Percentiles rank a stretch among this genome's conserved stretches.
Conservation (phyloP, 2,888 invertebrate species). For the Latrodectus elegans region DNA sequence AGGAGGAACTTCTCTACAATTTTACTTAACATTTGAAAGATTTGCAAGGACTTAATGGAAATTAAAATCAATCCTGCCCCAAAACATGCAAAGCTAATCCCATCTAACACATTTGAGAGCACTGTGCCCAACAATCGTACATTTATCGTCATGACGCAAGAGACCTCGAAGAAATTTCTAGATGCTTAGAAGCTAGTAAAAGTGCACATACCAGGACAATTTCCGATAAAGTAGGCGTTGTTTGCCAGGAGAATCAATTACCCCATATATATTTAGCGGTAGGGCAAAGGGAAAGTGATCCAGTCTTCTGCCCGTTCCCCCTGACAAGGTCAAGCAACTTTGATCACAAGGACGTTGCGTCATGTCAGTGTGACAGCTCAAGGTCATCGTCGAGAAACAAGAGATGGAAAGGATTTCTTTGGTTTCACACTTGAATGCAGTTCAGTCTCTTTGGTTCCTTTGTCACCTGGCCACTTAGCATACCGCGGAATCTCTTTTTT, state of each 20-base stretch:
- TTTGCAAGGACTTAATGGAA: too few species aligned
- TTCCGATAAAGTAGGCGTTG: not conserved
- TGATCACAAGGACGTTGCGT: slow-evolving; percentile 18
- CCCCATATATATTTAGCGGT: not conserved
- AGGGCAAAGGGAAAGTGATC: not conserved
- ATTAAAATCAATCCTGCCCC: too few species aligned
- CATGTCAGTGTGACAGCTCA: not conserved
- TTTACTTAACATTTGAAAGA: too few species aligned
- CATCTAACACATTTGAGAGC: too few species aligned
- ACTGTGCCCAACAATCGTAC: too few species aligned
- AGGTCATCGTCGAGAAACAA: not conserved
- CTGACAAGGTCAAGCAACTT: slow-evolving; percentile 34
- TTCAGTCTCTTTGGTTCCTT: not conserved
- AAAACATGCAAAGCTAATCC: too few species aligned
- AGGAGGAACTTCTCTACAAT: too few species aligned
- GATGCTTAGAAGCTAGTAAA: too few species aligned
- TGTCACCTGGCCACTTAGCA: not conserved
- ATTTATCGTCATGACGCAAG: too few species aligned
- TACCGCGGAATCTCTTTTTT: not conserved
- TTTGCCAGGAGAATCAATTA: not conserved
- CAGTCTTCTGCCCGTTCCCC: not conserved
- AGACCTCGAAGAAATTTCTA: too few species aligned
- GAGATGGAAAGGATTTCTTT: not conserved
- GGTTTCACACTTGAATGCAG: not conserved
- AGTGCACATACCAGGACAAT: too few species aligned